Conservation (phyloP, 1,140 invertebrate species). For the Platorchestia sp. region DNA sequence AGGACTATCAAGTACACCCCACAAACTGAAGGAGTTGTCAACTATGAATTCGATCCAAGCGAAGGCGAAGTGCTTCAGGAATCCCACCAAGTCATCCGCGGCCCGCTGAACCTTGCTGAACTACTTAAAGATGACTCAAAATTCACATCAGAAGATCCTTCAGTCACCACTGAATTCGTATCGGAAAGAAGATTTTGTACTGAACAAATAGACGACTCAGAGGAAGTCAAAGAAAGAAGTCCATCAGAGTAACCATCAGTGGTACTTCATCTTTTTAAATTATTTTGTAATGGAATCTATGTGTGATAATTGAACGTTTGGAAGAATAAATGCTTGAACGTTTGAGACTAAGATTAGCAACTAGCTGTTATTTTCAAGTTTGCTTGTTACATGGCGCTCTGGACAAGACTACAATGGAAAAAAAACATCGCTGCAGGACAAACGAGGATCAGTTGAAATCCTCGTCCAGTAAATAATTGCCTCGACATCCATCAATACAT, state of each 20-base stretch:
- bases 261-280: not conserved
- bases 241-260: not conserved
- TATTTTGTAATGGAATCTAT: not conserved
- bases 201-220: not conserved
- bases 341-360: not conserved
- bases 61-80: slow-evolving; percentile 6
- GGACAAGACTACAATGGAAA: not conserved
- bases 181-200: not conserved
- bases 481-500: not conserved
- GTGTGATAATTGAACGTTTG: not conserved
- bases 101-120: not conserved
- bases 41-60: slow-evolving; percentile 9
- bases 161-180: not conserved
- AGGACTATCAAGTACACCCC: slow-evolving; percentile 23
- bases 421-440: not conserved
- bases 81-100: slow-evolving; percentile 16
- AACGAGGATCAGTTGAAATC: not conserved
- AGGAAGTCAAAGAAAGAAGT: not conserved
- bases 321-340: not conserved
- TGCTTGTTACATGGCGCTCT: not conserved
- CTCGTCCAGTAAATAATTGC: not conserved
- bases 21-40: not conserved
- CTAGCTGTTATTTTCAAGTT: not conserved
- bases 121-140: not conserved
- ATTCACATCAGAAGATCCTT: not conserved